Percentiles rank a stretch among this genome's conserved stretches.
Evolutionary conservation across 2,113 vertebrate genomes (phyloP).

Genomic region (Pelodiscus sinensis): DNA sequence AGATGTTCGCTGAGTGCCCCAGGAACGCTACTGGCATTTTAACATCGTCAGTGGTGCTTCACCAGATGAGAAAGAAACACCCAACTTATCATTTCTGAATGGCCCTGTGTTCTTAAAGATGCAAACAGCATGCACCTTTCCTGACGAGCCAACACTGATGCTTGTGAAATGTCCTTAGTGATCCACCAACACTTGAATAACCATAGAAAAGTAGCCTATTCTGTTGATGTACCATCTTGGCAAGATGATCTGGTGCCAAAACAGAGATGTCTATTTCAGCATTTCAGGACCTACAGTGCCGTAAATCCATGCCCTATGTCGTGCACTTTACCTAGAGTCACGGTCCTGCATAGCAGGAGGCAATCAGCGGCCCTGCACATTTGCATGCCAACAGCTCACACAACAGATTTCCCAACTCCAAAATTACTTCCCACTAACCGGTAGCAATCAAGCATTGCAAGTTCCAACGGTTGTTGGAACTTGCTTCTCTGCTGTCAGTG

Average conservation of each 20-base stretch:
- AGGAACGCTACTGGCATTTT: neutral
- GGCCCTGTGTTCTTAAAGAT: neutral
- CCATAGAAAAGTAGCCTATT: neutral
- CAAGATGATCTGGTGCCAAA: neutral
- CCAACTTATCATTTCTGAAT: neutral
- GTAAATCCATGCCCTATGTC: no score
- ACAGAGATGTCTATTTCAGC: neutral
- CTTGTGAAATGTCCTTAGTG: neutral
- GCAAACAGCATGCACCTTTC: neutral
- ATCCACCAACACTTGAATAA: neutral
- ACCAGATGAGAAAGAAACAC: neutral
- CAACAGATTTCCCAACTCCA: no score
- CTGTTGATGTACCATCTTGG: neutral
- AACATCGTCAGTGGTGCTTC: neutral
- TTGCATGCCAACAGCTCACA: no score
- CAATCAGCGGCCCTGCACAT: no score
- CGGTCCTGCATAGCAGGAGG: no score
- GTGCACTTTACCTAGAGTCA: no score
- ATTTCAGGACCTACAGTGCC: no score
- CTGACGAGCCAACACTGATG: neutral
- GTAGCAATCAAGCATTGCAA: no score
- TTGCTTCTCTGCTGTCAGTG: no score
- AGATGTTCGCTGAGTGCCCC: no score
- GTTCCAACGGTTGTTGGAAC: no score
- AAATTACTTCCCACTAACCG: no score